Evolutionary conservation across 2,113 vertebrate species (phyloP).

Genomic region (Miniopterus natalensis): DNA sequence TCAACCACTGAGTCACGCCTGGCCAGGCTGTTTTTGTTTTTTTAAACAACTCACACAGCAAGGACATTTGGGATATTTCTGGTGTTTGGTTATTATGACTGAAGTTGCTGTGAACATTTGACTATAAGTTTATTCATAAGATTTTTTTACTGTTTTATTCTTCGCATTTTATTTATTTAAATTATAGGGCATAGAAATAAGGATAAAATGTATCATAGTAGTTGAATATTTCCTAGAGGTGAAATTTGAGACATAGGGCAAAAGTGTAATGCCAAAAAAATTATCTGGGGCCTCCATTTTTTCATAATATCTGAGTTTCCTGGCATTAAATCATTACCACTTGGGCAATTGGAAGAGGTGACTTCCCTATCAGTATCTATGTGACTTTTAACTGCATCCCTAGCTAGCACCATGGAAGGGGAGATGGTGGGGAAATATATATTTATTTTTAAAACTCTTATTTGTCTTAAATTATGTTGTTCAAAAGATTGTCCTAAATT

Average conservation of each 20-base stretch:
- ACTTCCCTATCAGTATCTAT: neutral
- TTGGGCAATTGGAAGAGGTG: neutral
- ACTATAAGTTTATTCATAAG: neutral
- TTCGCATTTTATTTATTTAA: conserved; percentile 7
- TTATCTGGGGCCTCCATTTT: neutral
- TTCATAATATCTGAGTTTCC: neutral
- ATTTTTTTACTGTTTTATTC: neutral
- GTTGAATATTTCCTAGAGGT: neutral
- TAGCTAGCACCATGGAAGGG: neutral
- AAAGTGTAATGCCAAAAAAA: conserved; percentile 1
- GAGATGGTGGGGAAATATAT: neutral
- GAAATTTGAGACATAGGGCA: conserved; percentile 14
- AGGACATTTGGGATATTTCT: conserved; percentile 34
- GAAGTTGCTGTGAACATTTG: conserved; percentile 19
- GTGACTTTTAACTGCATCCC: neutral
- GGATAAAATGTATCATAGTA: conserved; percentile 12
- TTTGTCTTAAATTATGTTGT: conserved; percentile 33
- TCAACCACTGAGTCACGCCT: no score
- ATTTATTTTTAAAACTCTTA: neutral
- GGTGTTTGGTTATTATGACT: conserved; percentile 13
- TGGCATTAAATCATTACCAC: neutral
- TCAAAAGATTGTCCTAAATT: conserved; percentile 35
- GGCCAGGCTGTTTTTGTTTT: no score
- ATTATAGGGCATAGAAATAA: neutral
- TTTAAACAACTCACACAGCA: neutral